phyloP scores from a whole-genome alignment of 2,113 vertebrate genomes.

The Atlantisia rogersi region DNA sequence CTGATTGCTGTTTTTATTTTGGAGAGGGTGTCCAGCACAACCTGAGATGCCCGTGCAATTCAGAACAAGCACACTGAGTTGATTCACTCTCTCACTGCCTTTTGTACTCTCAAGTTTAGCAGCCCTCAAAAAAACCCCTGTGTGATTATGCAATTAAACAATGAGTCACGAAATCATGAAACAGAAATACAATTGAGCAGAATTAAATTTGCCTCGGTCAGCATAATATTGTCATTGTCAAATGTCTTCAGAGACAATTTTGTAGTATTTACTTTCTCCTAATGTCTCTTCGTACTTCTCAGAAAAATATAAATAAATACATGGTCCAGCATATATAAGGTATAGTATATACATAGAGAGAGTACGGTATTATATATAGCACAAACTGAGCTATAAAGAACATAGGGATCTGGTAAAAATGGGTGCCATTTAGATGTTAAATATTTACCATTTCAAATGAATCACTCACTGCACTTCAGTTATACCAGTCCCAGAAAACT shows the following conservation, averaged over 20 bases:
- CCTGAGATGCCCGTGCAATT: neutral
- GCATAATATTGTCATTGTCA: neutral
- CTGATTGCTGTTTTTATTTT: neutral
- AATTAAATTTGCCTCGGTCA: neutral
- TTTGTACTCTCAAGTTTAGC: neutral
- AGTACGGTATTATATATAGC: neutral
- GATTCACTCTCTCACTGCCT: neutral
- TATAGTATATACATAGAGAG: neutral
- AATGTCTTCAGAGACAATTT: neutral
- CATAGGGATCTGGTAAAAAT: neutral
- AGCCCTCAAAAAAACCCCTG: neutral
- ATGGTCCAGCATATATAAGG: too few species aligned
- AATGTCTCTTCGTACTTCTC: neutral
- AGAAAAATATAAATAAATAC: neutral
- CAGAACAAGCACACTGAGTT: neutral
- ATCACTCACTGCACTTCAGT: constrained; percentile 7
- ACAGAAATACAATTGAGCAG: neutral
- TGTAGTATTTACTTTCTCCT: neutral
- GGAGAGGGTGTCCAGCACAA: neutral
- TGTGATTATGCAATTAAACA: neutral
- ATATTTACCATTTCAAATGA: constrained; percentile 41
- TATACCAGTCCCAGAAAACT: neutral
- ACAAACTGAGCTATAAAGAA: neutral
- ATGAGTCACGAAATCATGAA: neutral
- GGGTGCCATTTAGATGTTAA: constrained; percentile 1